Evolutionary conservation across 2,797 vertebrate genomes (phyloP).

Genomic region (Muscicapa comitata): DNA sequence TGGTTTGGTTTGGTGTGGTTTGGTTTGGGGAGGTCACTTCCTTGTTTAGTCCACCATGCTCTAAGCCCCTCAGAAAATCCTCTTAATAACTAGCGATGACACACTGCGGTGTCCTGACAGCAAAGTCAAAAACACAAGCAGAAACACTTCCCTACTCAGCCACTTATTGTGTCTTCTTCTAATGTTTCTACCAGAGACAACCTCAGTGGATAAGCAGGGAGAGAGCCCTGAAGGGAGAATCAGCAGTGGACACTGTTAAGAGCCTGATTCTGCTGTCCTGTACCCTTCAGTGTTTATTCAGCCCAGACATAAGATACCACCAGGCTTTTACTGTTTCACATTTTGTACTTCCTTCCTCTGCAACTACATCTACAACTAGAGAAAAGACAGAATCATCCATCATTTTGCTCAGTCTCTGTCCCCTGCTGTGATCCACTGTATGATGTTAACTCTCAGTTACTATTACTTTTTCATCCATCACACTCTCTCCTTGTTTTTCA

Average conservation of each 20-base stretch:
- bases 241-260: neutral
- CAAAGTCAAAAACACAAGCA: neutral
- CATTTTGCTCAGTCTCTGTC: neutral
- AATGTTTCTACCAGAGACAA: neutral
- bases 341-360: conserved; percentile 17
- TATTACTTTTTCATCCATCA: conserved; percentile 41
- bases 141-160: neutral
- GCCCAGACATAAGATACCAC: neutral
- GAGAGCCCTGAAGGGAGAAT: neutral
- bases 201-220: neutral
- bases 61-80: neutral
- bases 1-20: too few species aligned
- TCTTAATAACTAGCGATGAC: neutral
- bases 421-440: conserved; percentile 6
- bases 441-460: neutral
- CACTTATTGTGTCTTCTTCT: neutral
- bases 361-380: neutral
- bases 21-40: neutral
- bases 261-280: neutral
- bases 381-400: conserved; percentile 48
- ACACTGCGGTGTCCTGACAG: neutral
- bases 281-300: neutral
- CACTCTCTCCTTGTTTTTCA: conserved; percentile 14
- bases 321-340: neutral
- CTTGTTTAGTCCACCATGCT: neutral